phyloP scores from a whole-genome alignment of 2,113 vertebrate species.

The Muntiacus reevesi region DNA sequence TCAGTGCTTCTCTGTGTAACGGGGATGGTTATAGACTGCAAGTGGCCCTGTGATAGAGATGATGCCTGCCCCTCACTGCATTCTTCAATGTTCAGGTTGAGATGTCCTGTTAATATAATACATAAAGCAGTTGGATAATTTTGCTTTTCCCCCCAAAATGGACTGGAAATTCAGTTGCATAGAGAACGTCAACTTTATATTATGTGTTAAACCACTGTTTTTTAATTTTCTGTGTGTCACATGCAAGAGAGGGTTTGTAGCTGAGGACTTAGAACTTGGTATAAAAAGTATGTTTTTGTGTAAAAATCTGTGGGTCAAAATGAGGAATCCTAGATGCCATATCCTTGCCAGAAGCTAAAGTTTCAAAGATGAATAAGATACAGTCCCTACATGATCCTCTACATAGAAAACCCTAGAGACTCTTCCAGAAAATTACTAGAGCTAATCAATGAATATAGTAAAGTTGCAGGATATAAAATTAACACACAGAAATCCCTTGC shows the following conservation, averaged over 20 bases:
- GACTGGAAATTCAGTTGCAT: not conserved
- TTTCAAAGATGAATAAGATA: not conserved
- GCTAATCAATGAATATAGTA: no score
- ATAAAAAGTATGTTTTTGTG: not conserved
- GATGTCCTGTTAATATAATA: not conserved
- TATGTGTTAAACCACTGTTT: not conserved
- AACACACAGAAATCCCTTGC: no score
- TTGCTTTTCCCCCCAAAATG: not conserved
- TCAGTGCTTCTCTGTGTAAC: not conserved
- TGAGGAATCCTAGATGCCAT: not conserved
- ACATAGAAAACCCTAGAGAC: no score
- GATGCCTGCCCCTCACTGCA: not conserved
- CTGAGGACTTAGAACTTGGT: not conserved
- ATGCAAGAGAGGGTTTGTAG: not conserved
- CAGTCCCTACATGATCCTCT: not conserved
- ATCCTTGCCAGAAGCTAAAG: not conserved
- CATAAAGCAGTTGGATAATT: not conserved
- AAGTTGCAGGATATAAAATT: no score
- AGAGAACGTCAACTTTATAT: not conserved
- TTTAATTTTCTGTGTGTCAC: not conserved
- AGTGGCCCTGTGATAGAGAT: not conserved
- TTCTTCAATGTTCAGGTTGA: not conserved
- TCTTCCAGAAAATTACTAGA: no score
- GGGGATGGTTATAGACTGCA: fast-evolving
- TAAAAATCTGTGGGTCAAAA: not conserved